Conservation (phyloP, 2,113 vertebrate genomes). For the Potamarius usumacintae region DNA sequence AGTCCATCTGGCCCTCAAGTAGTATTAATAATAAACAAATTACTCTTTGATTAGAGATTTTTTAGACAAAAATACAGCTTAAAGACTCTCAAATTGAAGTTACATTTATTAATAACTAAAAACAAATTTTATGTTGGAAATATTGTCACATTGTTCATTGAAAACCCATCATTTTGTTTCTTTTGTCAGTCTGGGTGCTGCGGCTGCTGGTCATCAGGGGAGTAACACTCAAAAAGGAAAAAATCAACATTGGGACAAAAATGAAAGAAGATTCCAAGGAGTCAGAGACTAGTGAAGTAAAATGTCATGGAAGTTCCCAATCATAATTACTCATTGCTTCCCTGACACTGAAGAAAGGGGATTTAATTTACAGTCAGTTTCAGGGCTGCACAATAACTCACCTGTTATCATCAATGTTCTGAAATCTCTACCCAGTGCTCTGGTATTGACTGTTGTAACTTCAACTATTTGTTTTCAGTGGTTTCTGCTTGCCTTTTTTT, state of each 20-base stretch:
- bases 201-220: slow-evolving; percentile 60
- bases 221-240: slow-evolving; percentile 62
- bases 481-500: slow-evolving; percentile 38
- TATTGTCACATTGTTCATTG: slow-evolving; percentile 46
- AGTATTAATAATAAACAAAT: not conserved
- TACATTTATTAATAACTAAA: not conserved
- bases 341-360: not conserved
- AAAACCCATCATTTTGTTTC: slow-evolving; percentile 44
- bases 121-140: slow-evolving; percentile 22
- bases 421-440: not conserved
- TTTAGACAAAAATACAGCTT: not conserved
- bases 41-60: not conserved
- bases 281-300: slow-evolving; percentile 44
- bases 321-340: not conserved
- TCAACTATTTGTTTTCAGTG: slow-evolving; percentile 25
- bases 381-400: not conserved
- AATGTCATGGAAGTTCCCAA: slow-evolving; percentile 16
- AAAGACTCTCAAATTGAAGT: not conserved
- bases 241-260: slow-evolving; percentile 62
- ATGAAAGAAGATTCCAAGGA: slow-evolving; percentile 68
- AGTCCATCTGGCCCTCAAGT: not conserved
- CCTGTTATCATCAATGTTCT: not conserved
- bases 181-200: slow-evolving; percentile 74
- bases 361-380: not conserved
- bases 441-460: slow-evolving; percentile 18